phyloP scores from a whole-genome alignment of 2,113 vertebrate genomes.

The Pseudonaja textilis region DNA sequence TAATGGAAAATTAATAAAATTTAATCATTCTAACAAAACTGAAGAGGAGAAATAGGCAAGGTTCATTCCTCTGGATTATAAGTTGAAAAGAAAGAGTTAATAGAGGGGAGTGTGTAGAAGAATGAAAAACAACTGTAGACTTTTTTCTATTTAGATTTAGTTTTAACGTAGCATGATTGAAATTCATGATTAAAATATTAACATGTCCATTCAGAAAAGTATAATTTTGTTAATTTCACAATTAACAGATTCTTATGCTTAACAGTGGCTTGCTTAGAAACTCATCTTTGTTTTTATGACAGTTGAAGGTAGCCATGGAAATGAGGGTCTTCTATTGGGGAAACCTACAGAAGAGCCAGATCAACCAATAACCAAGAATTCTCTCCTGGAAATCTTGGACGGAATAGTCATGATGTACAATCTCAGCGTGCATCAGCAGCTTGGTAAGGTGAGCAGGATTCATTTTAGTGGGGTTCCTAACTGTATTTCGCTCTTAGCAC shows the following conservation, averaged over 20 bases:
- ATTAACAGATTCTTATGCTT: background rate
- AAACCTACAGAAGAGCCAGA: slow-evolving; percentile 87
- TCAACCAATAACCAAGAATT: slow-evolving; percentile 89
- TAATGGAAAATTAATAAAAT: background rate
- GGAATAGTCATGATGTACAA: slow-evolving; percentile 98
- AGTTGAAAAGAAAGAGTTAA: background rate
- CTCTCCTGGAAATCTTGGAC: slow-evolving; percentile 90
- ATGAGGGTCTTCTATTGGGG: slow-evolving; percentile 91
- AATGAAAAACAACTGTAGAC: background rate
- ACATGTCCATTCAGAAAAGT: background rate
- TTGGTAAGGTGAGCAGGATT: slow-evolving; percentile 83
- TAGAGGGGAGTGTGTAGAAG: background rate
- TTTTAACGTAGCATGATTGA: background rate
- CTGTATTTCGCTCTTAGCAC: background rate
- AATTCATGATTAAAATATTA: background rate
- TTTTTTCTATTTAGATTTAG: background rate
- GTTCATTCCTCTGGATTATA: background rate
- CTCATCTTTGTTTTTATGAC: slow-evolving; percentile 35
- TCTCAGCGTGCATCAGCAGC: slow-evolving; percentile 96
- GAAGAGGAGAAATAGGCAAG: background rate
- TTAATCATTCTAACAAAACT: background rate
- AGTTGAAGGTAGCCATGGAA: slow-evolving; percentile 93
- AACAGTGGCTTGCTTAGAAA: slow-evolving; percentile 24
- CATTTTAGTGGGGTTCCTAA: background rate
- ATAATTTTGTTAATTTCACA: background rate